Base-by-base conservation (phyloP, 1,140 invertebrate species). In the Halictus rubicundus region DNA sequence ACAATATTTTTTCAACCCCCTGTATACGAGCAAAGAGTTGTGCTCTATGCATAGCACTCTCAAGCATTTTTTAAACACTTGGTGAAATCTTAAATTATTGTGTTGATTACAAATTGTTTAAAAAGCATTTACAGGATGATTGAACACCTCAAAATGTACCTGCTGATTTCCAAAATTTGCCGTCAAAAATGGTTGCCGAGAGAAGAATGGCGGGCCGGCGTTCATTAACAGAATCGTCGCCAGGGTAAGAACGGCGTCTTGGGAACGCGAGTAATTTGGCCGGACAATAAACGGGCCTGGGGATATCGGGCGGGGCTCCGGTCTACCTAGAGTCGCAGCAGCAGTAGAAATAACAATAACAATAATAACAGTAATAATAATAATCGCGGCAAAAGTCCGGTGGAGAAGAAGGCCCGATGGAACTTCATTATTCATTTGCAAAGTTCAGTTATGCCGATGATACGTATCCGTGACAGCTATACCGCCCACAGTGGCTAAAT, bases 401-500 rank as follows among this genome's bases (percentile, higher is more conserved):
- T 25, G 60, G 69, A 68, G 63, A 73, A 60, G 76, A 32, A 32
- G 32, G 32, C 32, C 82, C 89, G 88, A 91, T 91, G 90, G 91
- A 91, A 91, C 86, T 92, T 92, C 90, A 92, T 93, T 93, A 93
- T 92, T 93, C 92, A 93, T 92, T 88, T 84, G 88, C 87, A 86
- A 88, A 89, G 89, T 87, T 92, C 91, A 92, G 92, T 93, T 93
- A 92, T 93, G 90, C 90, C 90, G 92, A 92, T 92, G 92, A 93
- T 93, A 92, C 90, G 92, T 93, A 93, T 92, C 91, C 91, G 87
- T 92, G 92, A 93, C 92, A 93, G 92, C 89, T 90, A 92, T 92
- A 93, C 91, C 92, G 92, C 92, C 92, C 91, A 93, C 92, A 89
- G 91, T 89, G 88, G 92, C 92, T 93, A 93, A 92, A 93, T 92